Evolutionary conservation across 2,888 invertebrate genomes (phyloP).

Genomic region (Thereva nobilitata): DNA sequence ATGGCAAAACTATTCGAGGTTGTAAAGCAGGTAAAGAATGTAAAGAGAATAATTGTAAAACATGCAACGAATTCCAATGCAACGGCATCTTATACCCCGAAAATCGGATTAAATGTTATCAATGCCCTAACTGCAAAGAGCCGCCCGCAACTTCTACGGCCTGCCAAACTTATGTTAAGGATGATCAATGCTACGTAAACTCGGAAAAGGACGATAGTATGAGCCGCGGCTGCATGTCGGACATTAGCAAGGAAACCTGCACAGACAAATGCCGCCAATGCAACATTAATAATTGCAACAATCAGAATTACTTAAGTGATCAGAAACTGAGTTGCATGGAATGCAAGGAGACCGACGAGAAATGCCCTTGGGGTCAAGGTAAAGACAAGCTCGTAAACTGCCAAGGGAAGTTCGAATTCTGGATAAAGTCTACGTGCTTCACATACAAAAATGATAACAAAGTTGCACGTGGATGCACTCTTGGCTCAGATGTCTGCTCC

Average conservation of each 20-base stretch:
- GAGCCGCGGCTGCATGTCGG: conserved; percentile 47
- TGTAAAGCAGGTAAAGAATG: not conserved
- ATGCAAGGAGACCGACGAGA: conserved; percentile 2
- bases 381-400: not conserved
- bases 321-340: conserved; percentile 4
- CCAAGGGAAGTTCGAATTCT: not conserved
- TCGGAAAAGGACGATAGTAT: conserved; percentile 39
- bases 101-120: conserved; percentile 50
- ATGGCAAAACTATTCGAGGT: conserved; percentile 8
- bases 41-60: not conserved
- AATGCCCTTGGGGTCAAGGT: conserved; percentile 16
- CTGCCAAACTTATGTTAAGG: conserved; percentile 4
- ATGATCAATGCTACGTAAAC: conserved; percentile 48
- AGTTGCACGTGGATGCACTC: conserved; percentile 11
- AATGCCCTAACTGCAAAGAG: conserved; percentile 44
- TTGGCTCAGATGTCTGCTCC: not conserved
- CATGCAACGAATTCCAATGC: conserved; percentile 40
- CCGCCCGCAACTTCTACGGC: not conserved
- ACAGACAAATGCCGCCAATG: conserved; percentile 45
- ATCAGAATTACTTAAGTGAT: not conserved
- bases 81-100: conserved; percentile 49
- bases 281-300: conserved; percentile 44
- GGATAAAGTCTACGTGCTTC: conserved; percentile 10
- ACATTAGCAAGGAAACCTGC: conserved; percentile 41
- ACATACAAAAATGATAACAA: conserved; percentile 15